phyloP scores from a whole-genome alignment of 2,888 invertebrate genomes.

The Hesperia comma region DNA sequence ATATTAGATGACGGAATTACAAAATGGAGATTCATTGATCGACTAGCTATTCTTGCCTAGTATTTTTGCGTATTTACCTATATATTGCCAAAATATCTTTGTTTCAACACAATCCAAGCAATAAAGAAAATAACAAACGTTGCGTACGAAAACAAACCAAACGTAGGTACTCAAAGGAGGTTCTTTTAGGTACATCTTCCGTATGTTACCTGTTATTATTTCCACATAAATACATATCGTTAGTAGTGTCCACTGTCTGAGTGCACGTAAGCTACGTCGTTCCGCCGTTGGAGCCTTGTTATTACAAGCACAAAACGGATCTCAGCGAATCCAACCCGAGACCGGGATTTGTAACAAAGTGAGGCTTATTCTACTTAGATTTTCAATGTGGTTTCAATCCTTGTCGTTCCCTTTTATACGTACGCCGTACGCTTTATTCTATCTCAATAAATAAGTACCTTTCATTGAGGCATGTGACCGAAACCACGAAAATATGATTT shows the following conservation, averaged over 20 bases:
- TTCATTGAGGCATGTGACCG: too few relatives aligned
- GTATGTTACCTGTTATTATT: constrained; percentile 15
- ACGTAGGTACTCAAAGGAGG: too few relatives aligned
- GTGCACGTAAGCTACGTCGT: constrained; percentile 48
- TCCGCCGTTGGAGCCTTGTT: constrained; percentile 56
- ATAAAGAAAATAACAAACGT: background rate
- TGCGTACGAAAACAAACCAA: background rate
- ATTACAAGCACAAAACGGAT: constrained; percentile 77
- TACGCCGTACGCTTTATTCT: constrained; percentile 2
- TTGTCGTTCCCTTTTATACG: constrained; percentile 29
- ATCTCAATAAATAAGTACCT: background rate
- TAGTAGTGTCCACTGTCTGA: constrained; percentile 32
- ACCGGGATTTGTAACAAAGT: constrained; percentile 77
- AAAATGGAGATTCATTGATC: too few relatives aligned
- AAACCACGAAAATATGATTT: too few relatives aligned
- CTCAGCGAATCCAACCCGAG: constrained; percentile 73
- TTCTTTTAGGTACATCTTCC: background rate
- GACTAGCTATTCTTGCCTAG: too few relatives aligned
- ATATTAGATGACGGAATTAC: too few relatives aligned
- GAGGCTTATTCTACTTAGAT: constrained; percentile 67
- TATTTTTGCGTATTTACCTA: too few relatives aligned
- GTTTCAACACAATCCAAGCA: too few relatives aligned
- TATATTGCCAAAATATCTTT: too few relatives aligned
- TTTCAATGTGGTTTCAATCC: constrained; percentile 61
- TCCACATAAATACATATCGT: constrained; percentile 17